A percentile compares a stretch with the other conserved stretches of the same genome.
phyloP scores from a whole-genome alignment of 37 sponge, comb jelly and placozoan genomes.

The Ephydatia muelleri region DNA sequence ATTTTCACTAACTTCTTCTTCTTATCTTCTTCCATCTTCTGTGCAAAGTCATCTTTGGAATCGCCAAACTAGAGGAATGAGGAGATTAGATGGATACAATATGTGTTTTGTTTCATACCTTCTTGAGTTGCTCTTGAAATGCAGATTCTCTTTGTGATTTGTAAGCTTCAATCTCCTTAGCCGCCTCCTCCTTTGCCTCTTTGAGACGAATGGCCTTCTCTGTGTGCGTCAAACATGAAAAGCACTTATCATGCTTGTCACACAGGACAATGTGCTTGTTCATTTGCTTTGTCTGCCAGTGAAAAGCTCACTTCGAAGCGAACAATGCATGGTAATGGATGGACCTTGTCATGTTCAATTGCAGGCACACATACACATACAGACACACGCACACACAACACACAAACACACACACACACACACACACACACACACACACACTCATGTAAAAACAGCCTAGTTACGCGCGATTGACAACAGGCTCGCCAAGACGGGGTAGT shows the following conservation, averaged over 20 bases:
- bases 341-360: no score
- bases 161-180: slow-evolving; percentile 78
- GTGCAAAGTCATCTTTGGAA: slow-evolving; percentile 80
- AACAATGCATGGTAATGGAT: not conserved
- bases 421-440: no score
- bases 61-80: slow-evolving; percentile 21
- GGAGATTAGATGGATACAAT: not conserved
- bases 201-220: slow-evolving; percentile 83
- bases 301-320: not conserved
- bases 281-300: not conserved
- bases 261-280: not conserved
- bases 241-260: no score
- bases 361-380: no score
- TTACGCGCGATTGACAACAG: no score
- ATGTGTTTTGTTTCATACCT: slow-evolving; percentile 31
- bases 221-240: slow-evolving; percentile 1
- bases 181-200: slow-evolving; percentile 92
- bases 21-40: slow-evolving; percentile 62
- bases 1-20: slow-evolving; percentile 44
- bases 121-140: slow-evolving; percentile 67
- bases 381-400: no score
- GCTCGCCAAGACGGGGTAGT: no score
- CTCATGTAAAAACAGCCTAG: no score
- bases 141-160: slow-evolving; percentile 62
- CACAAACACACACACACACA: no score